These are phyloP conservation scores for Miichthys miiuy DNA, from an alignment of 2,797 vertebrate genomes.

Conservation along the genomic window DNA sequence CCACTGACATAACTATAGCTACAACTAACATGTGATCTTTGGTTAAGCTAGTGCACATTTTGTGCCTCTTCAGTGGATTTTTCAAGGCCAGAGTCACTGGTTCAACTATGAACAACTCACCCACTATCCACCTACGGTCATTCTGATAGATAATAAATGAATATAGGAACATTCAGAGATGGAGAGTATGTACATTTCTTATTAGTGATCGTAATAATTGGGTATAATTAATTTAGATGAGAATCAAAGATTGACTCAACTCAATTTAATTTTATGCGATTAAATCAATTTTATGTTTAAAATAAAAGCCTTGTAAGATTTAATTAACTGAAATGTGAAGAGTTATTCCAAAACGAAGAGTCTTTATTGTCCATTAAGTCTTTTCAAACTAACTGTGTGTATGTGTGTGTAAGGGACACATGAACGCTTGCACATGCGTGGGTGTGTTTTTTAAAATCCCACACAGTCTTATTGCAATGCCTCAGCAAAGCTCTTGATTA, in stretches of 20 bases:
- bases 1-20: neutral
- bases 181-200: neutral
- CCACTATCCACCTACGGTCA: conserved; percentile 13
- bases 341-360: conserved; percentile 32
- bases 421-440: conserved; percentile 43
- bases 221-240: conserved; percentile 26
- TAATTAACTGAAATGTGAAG: conserved; percentile 53
- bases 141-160: conserved; percentile 12
- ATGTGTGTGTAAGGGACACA: conserved; percentile 13
- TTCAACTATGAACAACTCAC: neutral
- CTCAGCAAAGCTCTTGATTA: conserved; percentile 84
- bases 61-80: neutral
- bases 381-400: conserved; percentile 25
- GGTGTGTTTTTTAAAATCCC: conserved; percentile 60
- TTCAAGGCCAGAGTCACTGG: conserved; percentile 32
- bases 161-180: conserved; percentile 27
- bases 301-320: conserved; percentile 27
- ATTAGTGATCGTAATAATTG: conserved; percentile 32
- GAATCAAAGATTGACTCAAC: conserved; percentile 20
- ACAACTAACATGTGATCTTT: neutral
- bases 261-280: conserved; percentile 5
- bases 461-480: conserved; percentile 57
- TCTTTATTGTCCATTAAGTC: conserved; percentile 39
- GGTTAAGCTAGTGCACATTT: neutral
- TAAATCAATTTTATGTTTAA: conserved; percentile 10